Base-by-base conservation (phyloP, 2,888 invertebrate genomes). In the Polyommatus icarus region DNA sequence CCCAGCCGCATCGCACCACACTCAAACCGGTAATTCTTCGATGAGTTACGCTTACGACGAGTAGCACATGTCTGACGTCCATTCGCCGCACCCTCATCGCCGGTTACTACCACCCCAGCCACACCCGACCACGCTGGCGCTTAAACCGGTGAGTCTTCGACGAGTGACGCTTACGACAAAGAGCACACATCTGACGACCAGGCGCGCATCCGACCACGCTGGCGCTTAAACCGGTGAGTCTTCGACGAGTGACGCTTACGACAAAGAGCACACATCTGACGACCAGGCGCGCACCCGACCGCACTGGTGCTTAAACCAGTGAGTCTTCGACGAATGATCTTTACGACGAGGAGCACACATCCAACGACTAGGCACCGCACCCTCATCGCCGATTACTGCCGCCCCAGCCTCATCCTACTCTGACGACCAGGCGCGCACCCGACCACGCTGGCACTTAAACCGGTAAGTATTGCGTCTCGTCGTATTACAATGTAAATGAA, bases 41-140 rank as follows among this genome's bases (percentile, higher is more conserved):
- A n/a, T n/a, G n/a, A n/a, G n/a, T n/a, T n/a, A n/a, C n/a, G n/a
- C n/a, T n/a, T n/a, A n/a, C n/a, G n/a, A n/a, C n/a, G n/a, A n/a
- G n/a, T n/a, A n/a, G n/a, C n/a, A 40, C 4, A 54, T 1, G 54
- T 54, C 54, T 1, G 15, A 54, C 54, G 29, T 10, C 54, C 94
- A 93, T 81, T 92, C 93, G 24, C 88, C 92, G 1, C 91, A 91
- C 79, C 88, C 89, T 1, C 89, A 83, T 6, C 82, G 84, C 18
- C 80, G 91, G 54, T 90, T 89, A 79, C 88, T 95, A 77, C 92
- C 95, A 76, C 95, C 96, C 57, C 91, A 89, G 80, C 88, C 29
- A 2, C 29, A 29, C 2, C 29, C 29, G 29, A 95, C 96, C 83
- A 96, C 78, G 20, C 67, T 80, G 8, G 77, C 79, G 50, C 77